Conservation (phyloP, 2,888 invertebrate genomes). For the Hypena proboscidalis region DNA sequence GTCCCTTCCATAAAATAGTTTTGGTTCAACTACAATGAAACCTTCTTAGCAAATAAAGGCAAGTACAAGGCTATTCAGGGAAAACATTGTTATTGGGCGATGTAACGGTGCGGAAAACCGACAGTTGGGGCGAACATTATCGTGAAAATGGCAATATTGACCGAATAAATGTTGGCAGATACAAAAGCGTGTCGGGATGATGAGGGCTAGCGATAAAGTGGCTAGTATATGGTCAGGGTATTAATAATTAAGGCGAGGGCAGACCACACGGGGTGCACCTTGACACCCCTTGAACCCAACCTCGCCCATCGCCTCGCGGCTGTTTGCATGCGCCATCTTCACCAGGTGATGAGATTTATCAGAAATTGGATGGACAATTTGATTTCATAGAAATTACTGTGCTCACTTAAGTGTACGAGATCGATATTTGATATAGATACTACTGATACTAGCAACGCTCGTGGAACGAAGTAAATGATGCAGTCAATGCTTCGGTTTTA, state of each 20-base stretch:
- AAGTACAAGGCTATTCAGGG: conserved; percentile 19
- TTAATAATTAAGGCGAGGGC: conserved; percentile 59
- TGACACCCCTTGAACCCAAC: conserved; percentile 60
- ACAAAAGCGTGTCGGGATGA: conserved; percentile 27
- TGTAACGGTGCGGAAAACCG: conserved; percentile 23
- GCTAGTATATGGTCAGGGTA: conserved; percentile 42
- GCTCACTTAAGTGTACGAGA: conserved; percentile 30
- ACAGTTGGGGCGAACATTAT: conserved; percentile 25
- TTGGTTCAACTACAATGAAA: conserved; percentile 12
- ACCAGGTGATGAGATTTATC: conserved; percentile 53
- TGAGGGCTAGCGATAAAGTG: conserved; percentile 39
- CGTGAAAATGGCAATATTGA: conserved; percentile 25
- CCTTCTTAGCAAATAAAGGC: conserved; percentile 19
- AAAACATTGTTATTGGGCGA: conserved; percentile 21
- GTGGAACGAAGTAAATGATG: no score
- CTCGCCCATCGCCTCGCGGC: conserved; percentile 37
- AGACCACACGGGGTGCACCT: conserved; percentile 48
- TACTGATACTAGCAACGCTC: no score
- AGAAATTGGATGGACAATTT: conserved; percentile 51
- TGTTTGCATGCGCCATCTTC: conserved; percentile 47
- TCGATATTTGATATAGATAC: no score
- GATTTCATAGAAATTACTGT: conserved; percentile 37
- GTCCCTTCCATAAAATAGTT: conserved; percentile 7
- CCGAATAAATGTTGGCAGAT: conserved; percentile 29
- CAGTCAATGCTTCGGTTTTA: conserved; percentile 17